Percentiles rank a stretch among this genome's conserved stretches.
Conservation (phyloP, 2,113 vertebrate genomes). For the Crotalus tigris region DNA sequence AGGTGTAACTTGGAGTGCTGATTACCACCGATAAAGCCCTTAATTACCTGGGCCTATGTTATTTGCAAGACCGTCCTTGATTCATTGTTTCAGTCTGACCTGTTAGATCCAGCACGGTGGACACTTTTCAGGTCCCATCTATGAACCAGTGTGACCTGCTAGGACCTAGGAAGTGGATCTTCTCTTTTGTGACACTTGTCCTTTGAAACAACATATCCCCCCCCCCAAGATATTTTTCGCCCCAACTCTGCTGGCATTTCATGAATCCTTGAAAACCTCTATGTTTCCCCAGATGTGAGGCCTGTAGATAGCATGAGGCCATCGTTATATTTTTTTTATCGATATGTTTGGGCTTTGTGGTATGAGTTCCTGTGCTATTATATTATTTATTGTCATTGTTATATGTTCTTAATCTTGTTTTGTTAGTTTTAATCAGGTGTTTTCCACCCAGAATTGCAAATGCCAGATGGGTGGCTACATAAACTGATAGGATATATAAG, state of each 20-base stretch:
- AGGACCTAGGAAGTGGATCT: background rate
- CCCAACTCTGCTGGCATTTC: background rate
- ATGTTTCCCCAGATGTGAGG: background rate
- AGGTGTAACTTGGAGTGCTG: background rate
- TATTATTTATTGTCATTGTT: too few relatives aligned
- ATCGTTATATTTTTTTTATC: background rate
- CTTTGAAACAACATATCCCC: background rate
- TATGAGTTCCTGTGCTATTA: too few relatives aligned
- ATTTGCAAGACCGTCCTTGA: background rate
- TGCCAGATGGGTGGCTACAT: too few relatives aligned
- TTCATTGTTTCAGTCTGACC: background rate
- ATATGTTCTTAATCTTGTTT: too few relatives aligned
- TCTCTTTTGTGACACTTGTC: background rate
- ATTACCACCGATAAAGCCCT: background rate
- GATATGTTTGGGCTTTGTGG: too few relatives aligned
- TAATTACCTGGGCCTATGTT: background rate
- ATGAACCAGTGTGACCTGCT: background rate
- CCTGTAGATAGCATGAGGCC: background rate
- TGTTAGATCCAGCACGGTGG: background rate
- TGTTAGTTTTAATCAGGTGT: too few relatives aligned
- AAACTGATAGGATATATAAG: too few relatives aligned
- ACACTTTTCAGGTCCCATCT: background rate
- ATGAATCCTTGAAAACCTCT: background rate
- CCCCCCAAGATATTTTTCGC: accelerated
- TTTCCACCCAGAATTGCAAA: too few relatives aligned